Conservation (phyloP, 2,888 invertebrate species). For the Lycaena phlaeas region DNA sequence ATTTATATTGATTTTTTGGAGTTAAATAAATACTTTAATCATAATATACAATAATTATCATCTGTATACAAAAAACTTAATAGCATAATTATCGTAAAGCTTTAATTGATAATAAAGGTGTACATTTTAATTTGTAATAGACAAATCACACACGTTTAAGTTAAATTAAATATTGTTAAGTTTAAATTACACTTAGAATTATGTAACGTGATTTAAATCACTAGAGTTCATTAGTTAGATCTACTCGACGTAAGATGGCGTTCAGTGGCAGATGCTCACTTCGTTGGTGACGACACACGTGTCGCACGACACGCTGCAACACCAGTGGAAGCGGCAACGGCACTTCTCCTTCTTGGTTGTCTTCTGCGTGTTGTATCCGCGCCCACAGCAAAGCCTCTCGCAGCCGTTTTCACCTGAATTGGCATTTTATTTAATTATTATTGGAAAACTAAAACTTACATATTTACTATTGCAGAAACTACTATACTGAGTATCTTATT, state of each 20-base stretch:
- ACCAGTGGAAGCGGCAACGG: slow-evolving; percentile 97
- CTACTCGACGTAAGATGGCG: slow-evolving; percentile 15
- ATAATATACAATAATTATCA: background rate
- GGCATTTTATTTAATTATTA: too few species aligned
- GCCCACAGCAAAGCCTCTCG: slow-evolving; percentile 90
- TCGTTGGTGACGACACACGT: slow-evolving; percentile 85
- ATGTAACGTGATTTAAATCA: background rate
- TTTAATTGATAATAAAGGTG: background rate
- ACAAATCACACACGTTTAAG: background rate
- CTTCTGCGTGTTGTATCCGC: slow-evolving; percentile 92
- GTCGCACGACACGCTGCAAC: slow-evolving; percentile 94
- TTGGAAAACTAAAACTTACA: too few species aligned
- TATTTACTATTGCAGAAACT: too few species aligned
- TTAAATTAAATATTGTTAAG: slow-evolving; percentile 7
- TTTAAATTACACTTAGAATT: background rate
- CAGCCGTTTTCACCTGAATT: slow-evolving; percentile 83
- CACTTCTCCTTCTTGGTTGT: slow-evolving; percentile 85
- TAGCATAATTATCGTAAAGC: too few species aligned
- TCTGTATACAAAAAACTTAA: too few species aligned
- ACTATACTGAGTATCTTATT: too few species aligned
- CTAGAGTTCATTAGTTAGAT: background rate
- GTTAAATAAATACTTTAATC: background rate
- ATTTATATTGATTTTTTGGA: background rate
- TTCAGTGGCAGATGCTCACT: slow-evolving; percentile 85
- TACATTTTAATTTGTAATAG: background rate